phyloP scores from a whole-genome alignment of 2,888 invertebrate species.

The Cyrtodaria siliqua region DNA sequence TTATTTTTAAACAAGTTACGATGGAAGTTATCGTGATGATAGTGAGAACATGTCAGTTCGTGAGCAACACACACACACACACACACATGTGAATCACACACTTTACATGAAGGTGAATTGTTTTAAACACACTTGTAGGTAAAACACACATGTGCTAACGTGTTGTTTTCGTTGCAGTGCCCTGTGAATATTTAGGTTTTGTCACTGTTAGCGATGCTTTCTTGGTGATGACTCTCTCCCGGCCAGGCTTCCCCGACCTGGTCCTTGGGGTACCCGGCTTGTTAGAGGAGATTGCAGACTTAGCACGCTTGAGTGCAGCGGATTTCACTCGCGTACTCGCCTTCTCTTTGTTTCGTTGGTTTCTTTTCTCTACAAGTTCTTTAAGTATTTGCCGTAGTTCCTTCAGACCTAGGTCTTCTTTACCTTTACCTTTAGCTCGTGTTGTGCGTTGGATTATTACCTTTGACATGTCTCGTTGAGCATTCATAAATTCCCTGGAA shows the following conservation, averaged over 20 bases:
- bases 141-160: constrained; percentile 1
- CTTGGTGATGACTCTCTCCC: constrained; percentile 62
- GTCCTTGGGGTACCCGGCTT: constrained; percentile 30
- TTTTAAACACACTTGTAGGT: too few species aligned
- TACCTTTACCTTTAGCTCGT: constrained; percentile 69
- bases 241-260: constrained; percentile 30
- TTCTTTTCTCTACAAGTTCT: constrained; percentile 75
- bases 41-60: too few species aligned
- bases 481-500: constrained; percentile 77
- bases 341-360: constrained; percentile 75
- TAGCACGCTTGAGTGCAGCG: constrained; percentile 37
- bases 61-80: too few species aligned
- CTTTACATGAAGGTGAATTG: too few species aligned
- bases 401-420: constrained; percentile 73
- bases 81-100: too few species aligned
- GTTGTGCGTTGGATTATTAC: constrained; percentile 72
- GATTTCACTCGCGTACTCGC: constrained; percentile 68
- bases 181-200: constrained; percentile 45
- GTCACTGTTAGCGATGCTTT: constrained; percentile 68
- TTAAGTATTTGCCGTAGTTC: constrained; percentile 72
- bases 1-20: too few species aligned
- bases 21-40: too few species aligned
- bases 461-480: constrained; percentile 71
- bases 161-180: constrained; percentile 2
- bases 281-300: constrained; percentile 5